These are phyloP conservation scores for Cepphus grylle DNA, from an alignment of 2,113 vertebrate species.

Conservation along the genomic window DNA sequence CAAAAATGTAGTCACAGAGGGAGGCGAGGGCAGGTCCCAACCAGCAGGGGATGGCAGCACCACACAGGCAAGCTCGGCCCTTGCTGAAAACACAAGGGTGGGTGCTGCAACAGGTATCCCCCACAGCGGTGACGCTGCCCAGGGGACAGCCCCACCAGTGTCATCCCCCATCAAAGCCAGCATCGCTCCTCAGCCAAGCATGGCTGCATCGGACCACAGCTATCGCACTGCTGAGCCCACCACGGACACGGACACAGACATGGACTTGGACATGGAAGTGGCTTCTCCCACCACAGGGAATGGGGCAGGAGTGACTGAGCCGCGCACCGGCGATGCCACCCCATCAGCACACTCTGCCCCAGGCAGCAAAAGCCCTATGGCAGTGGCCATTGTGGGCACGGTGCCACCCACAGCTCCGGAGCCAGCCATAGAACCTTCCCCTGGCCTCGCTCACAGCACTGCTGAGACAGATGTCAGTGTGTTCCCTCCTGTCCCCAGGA, in stretches of 20 bases:
- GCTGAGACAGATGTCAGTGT: background rate
- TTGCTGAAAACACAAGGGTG: background rate
- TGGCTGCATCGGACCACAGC: accelerated
- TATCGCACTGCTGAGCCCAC: background rate
- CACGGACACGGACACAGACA: accelerated
- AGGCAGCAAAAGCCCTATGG: accelerated
- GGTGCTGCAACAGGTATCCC: accelerated
- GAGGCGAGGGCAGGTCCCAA: background rate
- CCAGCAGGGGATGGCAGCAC: background rate
- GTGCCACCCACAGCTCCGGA: background rate
- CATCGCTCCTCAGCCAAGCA: accelerated
- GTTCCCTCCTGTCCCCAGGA: background rate
- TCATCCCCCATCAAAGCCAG: background rate
- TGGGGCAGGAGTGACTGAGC: background rate
- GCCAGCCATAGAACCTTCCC: accelerated
- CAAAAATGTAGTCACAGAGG: accelerated
- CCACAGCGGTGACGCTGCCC: accelerated
- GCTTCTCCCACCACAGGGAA: background rate
- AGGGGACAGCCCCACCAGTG: accelerated
- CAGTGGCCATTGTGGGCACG: accelerated
- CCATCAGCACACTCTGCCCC: accelerated
- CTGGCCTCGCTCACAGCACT: background rate
- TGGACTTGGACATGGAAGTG: background rate
- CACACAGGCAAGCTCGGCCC: background rate
- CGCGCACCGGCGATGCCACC: too few relatives aligned